Evolutionary conservation across 2,113 vertebrate genomes (phyloP), one percentile per base, ranked within the genome.

Genomic region (Ondatra zibethicus): DNA sequence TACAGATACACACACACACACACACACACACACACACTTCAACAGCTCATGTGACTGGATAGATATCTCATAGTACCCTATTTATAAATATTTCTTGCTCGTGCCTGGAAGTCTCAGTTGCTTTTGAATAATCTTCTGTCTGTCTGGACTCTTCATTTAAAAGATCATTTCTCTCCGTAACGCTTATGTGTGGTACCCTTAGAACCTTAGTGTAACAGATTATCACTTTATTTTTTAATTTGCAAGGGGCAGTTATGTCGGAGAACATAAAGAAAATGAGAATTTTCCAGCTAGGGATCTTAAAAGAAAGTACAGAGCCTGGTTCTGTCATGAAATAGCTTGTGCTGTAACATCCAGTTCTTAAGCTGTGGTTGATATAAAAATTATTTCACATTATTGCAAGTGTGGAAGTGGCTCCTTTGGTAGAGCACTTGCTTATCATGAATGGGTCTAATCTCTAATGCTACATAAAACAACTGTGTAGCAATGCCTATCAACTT

Each of bases 221-320:
- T 76, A 94, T 88, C 45, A 90, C 17, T 61, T 84, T 77, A 58
- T 58, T 33, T 55, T 87, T 95, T 92, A 52, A 78, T 90, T 95
- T 70, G 31, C 52, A 78, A 66, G 50, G 52, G 66, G 75, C 25
- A 91, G 82, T 81, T 33, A 36, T 89, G 50, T 94, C 82, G 94
- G 82, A 89, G 19, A 73, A 16, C 33, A 94, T 33, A 91, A 33
- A 78, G 75, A 91, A 77, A 50, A 89, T 76, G 85, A 65, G 16
- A 61, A 75, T 33, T 96, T 90, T 93, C 72, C 23, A 96, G 13
- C 39, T 92, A 70, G 91, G 80, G n/a, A 75, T 50, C 73, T 87
- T 88, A 61, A 94, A 17, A 42, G 25, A 86, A 58, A 85, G 6
- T 31, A 4, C 61, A 66, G 5, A 52, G 16, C 25, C 31, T 91